Conservation (phyloP, 1,140 invertebrate genomes). For the Halictus rubicundus region DNA sequence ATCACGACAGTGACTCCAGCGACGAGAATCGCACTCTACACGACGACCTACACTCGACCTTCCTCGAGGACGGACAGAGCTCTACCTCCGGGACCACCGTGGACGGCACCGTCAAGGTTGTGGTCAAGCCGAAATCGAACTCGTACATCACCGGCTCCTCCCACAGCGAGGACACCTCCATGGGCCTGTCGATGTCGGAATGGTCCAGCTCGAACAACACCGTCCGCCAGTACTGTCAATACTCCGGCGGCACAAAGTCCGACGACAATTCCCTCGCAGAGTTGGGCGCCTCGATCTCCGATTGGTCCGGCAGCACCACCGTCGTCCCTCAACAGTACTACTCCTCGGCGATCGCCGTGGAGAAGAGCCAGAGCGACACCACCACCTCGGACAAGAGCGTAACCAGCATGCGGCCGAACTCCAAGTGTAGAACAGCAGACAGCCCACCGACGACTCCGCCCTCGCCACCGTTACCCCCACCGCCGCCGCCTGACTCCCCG, state of each 20-base stretch:
- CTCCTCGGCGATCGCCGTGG: constrained; percentile 59
- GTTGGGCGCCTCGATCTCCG: constrained; percentile 82
- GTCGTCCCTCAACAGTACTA: constrained; percentile 77
- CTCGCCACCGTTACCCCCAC: constrained; percentile 29
- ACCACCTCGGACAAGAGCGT: constrained; percentile 77
- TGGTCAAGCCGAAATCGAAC: constrained; percentile 87
- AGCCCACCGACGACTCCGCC: constrained; percentile 37
- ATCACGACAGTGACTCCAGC: constrained; percentile 79
- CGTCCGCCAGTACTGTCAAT: constrained; percentile 87
- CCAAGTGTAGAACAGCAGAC: constrained; percentile 69
- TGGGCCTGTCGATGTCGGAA: constrained; percentile 90
- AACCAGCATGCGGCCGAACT: constrained; percentile 75
- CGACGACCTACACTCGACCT: constrained; percentile 76
- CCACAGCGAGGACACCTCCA: constrained; percentile 91
- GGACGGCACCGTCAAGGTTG: constrained; percentile 89
- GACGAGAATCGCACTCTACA: constrained; percentile 81
- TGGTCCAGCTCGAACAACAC: constrained; percentile 92
- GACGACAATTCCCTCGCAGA: constrained; percentile 82
- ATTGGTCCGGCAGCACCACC: constrained; percentile 82
- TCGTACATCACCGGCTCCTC: constrained; percentile 85
- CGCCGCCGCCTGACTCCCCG: constrained; percentile 39
- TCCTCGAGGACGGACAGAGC: constrained; percentile 77
- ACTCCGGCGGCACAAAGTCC: constrained; percentile 81
- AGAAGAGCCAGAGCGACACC: constrained; percentile 78
- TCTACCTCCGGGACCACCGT: constrained; percentile 82